Evolutionary conservation across 2,888 invertebrate genomes (phyloP), one percentile per base, ranked within the genome.

Genomic region (Agrotis exclamationis): DNA sequence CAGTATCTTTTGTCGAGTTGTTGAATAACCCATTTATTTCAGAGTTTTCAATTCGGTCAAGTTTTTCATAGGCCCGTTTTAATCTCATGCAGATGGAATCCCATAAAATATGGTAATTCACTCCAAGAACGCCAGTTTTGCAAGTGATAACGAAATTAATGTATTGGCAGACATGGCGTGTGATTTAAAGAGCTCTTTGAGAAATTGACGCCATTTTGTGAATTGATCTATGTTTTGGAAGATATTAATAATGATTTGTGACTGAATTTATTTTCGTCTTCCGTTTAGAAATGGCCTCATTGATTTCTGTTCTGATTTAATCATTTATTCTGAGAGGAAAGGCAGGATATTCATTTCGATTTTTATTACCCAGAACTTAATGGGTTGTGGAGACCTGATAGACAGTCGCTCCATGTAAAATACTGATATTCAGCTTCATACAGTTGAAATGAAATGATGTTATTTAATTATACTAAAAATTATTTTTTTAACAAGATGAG

Each of bases 241-340:
- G 53, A 63, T 70, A 70, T 77, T 70, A 76, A 76, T 50, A 70
- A 50, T 54, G 67, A 22, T 51, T 77, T 72, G 50, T 60, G 50
- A 60, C 60, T 71, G 20, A 50, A 39, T 45, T 76, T 70, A 70
- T 57, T 76, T 70, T 70, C 24, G 39, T 7, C 20, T 58, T 69
- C 70, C 56, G 77, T 16, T 70, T 76, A 57, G 33, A n/a, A 72
- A 76, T 57, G 14, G 33, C 33, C 50, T 50, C 70, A 70, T 76
- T 76, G 13, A 13, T 50, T 53, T 39, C 13, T 18, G 47, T 66
- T 66, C 20, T 47, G 7, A 4, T 11, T 18, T 44, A 44, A 28
- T 44, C 0, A 24, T n/a, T n/a, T 11, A 24, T 16, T 28, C 3
- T 45, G 5, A 45, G 16, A 45, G 45, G 14, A 4, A 45, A 14